Percentiles rank a stretch among this genome's conserved stretches.
These are phyloP conservation scores for Morpho achilles DNA, from an alignment of 2,888 invertebrate species.

Conservation along the genomic window DNA sequence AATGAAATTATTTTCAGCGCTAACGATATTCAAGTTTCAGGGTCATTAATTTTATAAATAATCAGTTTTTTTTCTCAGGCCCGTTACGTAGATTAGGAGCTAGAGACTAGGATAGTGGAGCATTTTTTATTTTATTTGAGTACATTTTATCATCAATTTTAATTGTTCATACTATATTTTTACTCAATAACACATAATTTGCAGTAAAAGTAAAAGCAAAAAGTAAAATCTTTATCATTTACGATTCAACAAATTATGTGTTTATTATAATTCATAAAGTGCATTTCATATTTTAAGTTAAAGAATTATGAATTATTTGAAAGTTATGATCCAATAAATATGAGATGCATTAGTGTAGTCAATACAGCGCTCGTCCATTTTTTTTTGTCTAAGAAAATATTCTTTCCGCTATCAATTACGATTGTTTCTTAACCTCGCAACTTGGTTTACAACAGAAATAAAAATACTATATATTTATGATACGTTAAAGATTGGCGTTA, in stretches of 20 bases:
- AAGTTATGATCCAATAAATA: neutral
- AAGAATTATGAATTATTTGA: no score
- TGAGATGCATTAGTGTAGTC: neutral
- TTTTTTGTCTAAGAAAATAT: neutral
- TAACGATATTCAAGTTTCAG: constrained; percentile 67
- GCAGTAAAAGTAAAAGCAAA: neutral
- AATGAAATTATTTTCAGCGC: constrained; percentile 65
- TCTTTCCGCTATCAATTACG: neutral
- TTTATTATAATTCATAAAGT: no score
- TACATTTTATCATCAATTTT: constrained; percentile 2
- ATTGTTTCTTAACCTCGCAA: no score
- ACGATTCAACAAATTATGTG: no score
- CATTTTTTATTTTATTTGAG: constrained; percentile 15
- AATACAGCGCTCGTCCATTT: neutral
- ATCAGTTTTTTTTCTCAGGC: constrained; percentile 53
- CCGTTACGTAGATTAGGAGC: constrained; percentile 43
- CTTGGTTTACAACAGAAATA: no score
- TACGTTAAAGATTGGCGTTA: no score
- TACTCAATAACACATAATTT: neutral
- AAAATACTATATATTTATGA: no score
- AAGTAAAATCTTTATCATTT: no score
- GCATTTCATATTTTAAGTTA: no score
- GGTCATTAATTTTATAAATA: constrained; percentile 44
- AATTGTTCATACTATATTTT: neutral
- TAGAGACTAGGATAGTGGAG: constrained; percentile 28